Conservation (phyloP, 2,888 invertebrate species). For the Machimus atricapillus region DNA sequence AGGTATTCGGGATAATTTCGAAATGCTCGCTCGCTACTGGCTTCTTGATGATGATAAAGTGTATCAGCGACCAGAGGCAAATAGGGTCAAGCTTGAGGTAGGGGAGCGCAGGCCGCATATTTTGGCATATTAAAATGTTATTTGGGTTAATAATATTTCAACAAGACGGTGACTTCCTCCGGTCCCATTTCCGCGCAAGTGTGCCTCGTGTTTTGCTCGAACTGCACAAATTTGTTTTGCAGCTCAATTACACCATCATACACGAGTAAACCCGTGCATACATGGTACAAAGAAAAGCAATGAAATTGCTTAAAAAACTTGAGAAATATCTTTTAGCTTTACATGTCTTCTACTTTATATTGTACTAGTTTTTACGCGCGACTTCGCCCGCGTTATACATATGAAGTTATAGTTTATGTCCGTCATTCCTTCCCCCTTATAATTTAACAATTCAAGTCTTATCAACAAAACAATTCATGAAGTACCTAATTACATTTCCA, state of each 20-base stretch:
- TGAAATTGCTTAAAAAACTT: neutral
- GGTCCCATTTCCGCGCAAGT: slow-evolving; percentile 1
- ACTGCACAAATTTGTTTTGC: neutral
- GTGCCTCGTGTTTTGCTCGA: neutral
- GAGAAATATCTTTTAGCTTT: too few relatives aligned
- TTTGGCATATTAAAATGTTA: neutral
- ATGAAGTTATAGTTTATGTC: too few relatives aligned
- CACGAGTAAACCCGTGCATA: neutral
- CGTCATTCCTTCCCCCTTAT: too few relatives aligned
- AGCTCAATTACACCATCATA: neutral
- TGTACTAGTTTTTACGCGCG: too few relatives aligned
- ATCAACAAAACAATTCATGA: too few relatives aligned
- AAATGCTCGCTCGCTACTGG: neutral
- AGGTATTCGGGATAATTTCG: slow-evolving; percentile 20
- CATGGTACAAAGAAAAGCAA: neutral
- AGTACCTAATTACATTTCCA: too few relatives aligned
- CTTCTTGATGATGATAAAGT: slow-evolving; percentile 9
- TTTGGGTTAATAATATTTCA: neutral
- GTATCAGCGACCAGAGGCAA: neutral
- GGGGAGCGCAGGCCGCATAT: neutral
- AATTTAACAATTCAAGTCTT: too few relatives aligned
- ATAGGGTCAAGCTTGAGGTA: slow-evolving; percentile 17
- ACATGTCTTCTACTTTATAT: too few relatives aligned
- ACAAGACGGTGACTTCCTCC: neutral
- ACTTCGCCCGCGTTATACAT: too few relatives aligned